Evolutionary conservation across 2,113 vertebrate genomes (phyloP), one percentile per base, ranked within the genome.

Genomic region (Scopus umbretta): DNA sequence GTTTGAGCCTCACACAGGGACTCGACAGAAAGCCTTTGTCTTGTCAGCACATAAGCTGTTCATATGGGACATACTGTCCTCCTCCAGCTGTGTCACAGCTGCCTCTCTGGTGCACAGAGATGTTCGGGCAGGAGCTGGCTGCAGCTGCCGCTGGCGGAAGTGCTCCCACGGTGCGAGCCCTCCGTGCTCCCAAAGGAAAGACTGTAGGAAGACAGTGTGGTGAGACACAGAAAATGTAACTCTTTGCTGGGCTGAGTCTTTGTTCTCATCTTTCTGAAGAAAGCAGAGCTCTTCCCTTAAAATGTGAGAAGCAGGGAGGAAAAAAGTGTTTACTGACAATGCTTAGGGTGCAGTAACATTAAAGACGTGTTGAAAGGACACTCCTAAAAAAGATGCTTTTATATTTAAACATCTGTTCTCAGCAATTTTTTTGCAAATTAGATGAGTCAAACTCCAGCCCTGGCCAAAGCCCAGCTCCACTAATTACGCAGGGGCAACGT

Each of bases 331-430:
- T 67, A 62, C 74, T 83, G 47, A 58, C 71, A 78, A 34, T 66
- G 62, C 42, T 93, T 63, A 53, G 42, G 16, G 70, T 83, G 74
- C 62, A 80, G 45, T 70, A 76, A 83, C 86, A 78, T 74, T 59
- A 67, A 52, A 80, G 72, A 76, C 6, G 50, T 71, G 18, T 90
- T 88, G 72, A 93, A 94, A 93, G 62, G 36, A 79, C 66, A 63
- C 50, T 86, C 63, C 67, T 85, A 72, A 96, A 94, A 71, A 49
- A 55, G 50, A 52, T 66, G 16, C 32, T 83, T 96, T 96, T 86
- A 53, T 86, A 73, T 84, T 83, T 90, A 91, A 97, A 86, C 36
- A 73, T 73, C 45, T 95, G 72, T 74, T 95, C 80, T 96, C 71
- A 93, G 85, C 78, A 93, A 23, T 8, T 62, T 91, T 87, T 91